A percentile compares a stretch with the other conserved stretches of the same genome.
phyloP scores from a whole-genome alignment of 2,797 vertebrate species.

The Eutrigla gurnardus region DNA sequence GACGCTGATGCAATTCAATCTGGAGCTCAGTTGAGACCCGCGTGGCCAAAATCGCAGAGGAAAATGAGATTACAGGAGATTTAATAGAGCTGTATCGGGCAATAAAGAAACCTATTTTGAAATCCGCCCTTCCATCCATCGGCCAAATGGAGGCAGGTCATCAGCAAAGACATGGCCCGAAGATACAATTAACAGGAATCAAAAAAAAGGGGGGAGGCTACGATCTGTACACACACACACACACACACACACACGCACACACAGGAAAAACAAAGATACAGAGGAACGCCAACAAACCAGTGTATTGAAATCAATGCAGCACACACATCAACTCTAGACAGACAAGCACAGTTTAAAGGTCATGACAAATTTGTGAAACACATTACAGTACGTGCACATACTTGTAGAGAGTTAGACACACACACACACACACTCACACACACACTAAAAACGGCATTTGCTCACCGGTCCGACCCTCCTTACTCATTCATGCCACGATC shows the following conservation, averaged over 20 bases:
- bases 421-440: constrained; percentile 2
- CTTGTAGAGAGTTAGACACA: neutral
- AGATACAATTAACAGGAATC: constrained; percentile 56
- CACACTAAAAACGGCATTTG: constrained; percentile 12
- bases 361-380: constrained; percentile 12
- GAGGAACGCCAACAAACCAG: neutral
- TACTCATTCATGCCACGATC: constrained; percentile 71
- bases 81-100: constrained; percentile 78
- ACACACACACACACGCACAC: neutral
- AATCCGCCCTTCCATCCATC: constrained; percentile 70
- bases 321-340: constrained; percentile 28
- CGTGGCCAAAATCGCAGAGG: constrained; percentile 67
- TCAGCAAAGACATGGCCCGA: constrained; percentile 56
- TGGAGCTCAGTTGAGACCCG: constrained; percentile 65
- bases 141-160: constrained; percentile 70
- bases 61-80: constrained; percentile 82
- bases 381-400: constrained; percentile 1
- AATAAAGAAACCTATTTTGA: constrained; percentile 74
- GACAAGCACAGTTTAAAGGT: constrained; percentile 50
- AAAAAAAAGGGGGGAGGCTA: neutral
- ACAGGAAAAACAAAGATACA: neutral
- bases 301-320: constrained; percentile 33
- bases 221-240: neutral
- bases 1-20: constrained; percentile 73
- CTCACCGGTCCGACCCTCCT: constrained; percentile 39